phyloP scores from a whole-genome alignment of 2,888 invertebrate genomes.

The Heliconius erato region DNA sequence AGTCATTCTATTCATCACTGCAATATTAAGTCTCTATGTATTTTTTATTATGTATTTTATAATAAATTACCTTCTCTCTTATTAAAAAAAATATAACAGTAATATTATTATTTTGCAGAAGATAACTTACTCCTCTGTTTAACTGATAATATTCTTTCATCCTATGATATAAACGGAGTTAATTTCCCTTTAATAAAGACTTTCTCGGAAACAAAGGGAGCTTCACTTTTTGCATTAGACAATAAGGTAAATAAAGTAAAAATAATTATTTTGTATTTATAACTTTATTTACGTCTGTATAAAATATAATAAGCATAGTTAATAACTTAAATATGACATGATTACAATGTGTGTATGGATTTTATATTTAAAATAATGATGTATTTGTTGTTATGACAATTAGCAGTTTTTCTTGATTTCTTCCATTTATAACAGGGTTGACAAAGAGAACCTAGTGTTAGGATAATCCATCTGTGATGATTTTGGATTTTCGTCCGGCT shows the following conservation, averaged over 20 bases:
- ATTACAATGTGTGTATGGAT: neutral
- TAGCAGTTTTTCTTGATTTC: too few relatives aligned
- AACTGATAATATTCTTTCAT: conserved; percentile 91
- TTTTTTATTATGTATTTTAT: neutral
- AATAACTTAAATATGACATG: neutral
- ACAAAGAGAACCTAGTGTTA: too few relatives aligned
- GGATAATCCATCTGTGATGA: too few relatives aligned
- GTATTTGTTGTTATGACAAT: too few relatives aligned
- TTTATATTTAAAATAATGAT: neutral
- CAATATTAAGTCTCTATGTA: neutral
- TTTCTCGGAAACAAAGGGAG: conserved; percentile 93
- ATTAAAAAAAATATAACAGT: too few relatives aligned
- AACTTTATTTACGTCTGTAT: neutral
- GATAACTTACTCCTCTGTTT: conserved; percentile 84
- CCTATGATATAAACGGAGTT: conserved; percentile 92
- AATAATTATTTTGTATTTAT: neutral
- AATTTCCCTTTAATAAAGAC: conserved; percentile 93
- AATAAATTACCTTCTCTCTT: too few relatives aligned
- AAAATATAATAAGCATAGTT: neutral
- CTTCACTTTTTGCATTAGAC: conserved; percentile 94
- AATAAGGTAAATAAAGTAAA: conserved; percentile 77
- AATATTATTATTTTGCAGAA: conserved; percentile 66
- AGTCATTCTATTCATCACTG: neutral
- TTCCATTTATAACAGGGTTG: too few relatives aligned
- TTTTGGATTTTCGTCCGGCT: too few relatives aligned